Evolutionary conservation across 2,888 invertebrate species (phyloP), one percentile per base, ranked within the genome.

Genomic region (Uloborus plumipes): DNA sequence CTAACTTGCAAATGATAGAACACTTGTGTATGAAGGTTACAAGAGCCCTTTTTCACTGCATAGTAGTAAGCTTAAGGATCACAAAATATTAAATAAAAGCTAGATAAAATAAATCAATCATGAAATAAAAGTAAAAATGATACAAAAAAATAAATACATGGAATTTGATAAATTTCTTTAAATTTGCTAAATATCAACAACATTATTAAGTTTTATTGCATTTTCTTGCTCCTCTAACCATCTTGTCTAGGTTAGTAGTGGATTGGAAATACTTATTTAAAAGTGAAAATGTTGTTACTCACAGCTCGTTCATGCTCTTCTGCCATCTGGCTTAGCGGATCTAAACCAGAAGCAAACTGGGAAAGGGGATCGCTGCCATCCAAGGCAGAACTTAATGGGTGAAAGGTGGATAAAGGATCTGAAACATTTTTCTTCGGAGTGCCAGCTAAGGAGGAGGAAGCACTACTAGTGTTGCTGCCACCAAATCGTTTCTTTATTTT

Each of bases 361-460:
- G 93, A 93, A 39, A 94, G 89, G 0, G 94, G 94, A 90, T 94
- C 94, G 0, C 92, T 90, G 47, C 94, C 94, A 88, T 94, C 94
- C 4, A 94, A 88, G 50, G 92, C 91, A 31, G 87, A 84, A 82
- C 87, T 88, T 15, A 89, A 84, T 11, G 84, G 84, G 31, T 84
- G 82, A 51, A 84, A 77, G 14, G 77, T 66, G n/a, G 84, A 72
- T 22, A 80, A 53, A 13, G 79, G 79, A 66, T 76, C 75, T 50
- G 81, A 71, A 20, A 65, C 47, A 18, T 61, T 66, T 71, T 85
- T 86, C 55, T 83, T 77, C 2, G 86, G 86, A 4, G 86, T 86
- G 16, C 85, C 84, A 7, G 84, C 78, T 14, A 79, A 66, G 3
- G 86, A 86, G 15, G 86, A 85, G 6, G 85, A 74, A 31, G 85